Evolutionary conservation across 2,113 vertebrate species (phyloP), one percentile per base, ranked within the genome.

Genomic region (Semnopithecus entellus): DNA sequence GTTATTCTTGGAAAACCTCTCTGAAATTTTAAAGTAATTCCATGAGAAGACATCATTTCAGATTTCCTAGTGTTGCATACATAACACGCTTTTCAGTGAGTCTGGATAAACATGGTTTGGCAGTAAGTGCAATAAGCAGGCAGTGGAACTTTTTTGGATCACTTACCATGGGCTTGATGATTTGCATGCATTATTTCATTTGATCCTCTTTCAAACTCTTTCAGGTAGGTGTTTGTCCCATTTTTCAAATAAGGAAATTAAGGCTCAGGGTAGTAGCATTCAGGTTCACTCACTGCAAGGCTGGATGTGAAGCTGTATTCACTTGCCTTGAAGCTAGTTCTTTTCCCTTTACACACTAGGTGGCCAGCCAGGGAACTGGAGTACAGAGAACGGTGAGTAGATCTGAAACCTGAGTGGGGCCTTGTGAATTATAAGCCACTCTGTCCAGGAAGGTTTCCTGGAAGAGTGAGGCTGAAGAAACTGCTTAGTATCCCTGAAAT

Each of bases 11-110:
- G 76, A 22, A 90, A 66, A 17, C 30, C 12, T 90, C 70, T 94
- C 43, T 78, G 78, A 82, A 83, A 94, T 94, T 50, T 76, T 72
- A 80, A 68, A 27, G 23, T 64, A 95, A 82, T 66, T 94, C 32
- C 35, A 55, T 38, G n/a, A 73, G 85, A 92, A 81, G 40, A 82
- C 17, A 13, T 59, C 23, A 83, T 48, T 85, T 97, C 50, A 61
- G 72, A 85, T 88, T 92, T 81, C 23, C 27, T 1, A 23, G 80
- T 64, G 43, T 18, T 72, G 68, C 11, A 43, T 55, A 9, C 0
- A 11, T 59, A 85, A 73, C 7, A 66, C 13, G 72, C 6, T 57
- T 92, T 70, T 88, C 76, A 50, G 83, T 89, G 91, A 48, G 13
- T 88, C 66, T 95, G 38, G 38, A 70, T 52, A 64, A 50, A 80